A percentile compares a stretch with the other conserved stretches of the same genome.
phyloP scores from a whole-genome alignment of 1,140 invertebrate species.

The Argopecten irradians region DNA sequence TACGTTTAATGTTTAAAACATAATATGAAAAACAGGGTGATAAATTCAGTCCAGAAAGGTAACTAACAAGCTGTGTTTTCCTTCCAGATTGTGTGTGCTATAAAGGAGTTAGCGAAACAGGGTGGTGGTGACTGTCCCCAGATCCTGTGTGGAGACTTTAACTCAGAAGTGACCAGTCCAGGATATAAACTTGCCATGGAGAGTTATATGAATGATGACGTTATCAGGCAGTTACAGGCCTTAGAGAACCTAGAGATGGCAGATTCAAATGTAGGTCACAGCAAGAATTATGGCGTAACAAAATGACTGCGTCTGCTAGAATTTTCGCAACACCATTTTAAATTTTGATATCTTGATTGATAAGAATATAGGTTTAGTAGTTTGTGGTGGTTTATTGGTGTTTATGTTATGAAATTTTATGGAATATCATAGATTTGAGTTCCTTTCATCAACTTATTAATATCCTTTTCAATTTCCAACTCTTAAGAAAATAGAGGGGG shows the following conservation, averaged over 20 bases:
- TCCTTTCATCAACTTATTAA: neutral
- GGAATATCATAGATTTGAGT: neutral
- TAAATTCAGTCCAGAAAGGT: too few relatives aligned
- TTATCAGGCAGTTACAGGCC: slow-evolving; percentile 59
- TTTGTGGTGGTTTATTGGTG: too few relatives aligned
- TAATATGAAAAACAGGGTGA: neutral
- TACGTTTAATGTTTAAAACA: too few relatives aligned
- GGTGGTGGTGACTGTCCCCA: slow-evolving; percentile 65
- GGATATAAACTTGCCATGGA: slow-evolving; percentile 68
- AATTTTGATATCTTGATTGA: too few relatives aligned
- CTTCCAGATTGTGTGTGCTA: slow-evolving; percentile 66
- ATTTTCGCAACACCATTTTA: too few relatives aligned
- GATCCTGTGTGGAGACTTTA: slow-evolving; percentile 74
- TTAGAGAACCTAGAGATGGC: slow-evolving; percentile 59
- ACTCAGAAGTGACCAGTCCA: slow-evolving; percentile 61
- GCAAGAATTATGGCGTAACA: too few relatives aligned
- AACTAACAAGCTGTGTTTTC: too few relatives aligned
- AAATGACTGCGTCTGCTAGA: too few relatives aligned
- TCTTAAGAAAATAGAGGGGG: neutral
- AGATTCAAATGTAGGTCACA: slow-evolving; percentile 63
- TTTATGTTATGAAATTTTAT: neutral
- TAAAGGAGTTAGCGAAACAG: slow-evolving; percentile 66
- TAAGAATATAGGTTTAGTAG: too few relatives aligned
- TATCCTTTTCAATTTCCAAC: too few relatives aligned
- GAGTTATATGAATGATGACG: slow-evolving; percentile 66